phyloP scores from a whole-genome alignment of 2,888 invertebrate species.

The Diarsia rubi region DNA sequence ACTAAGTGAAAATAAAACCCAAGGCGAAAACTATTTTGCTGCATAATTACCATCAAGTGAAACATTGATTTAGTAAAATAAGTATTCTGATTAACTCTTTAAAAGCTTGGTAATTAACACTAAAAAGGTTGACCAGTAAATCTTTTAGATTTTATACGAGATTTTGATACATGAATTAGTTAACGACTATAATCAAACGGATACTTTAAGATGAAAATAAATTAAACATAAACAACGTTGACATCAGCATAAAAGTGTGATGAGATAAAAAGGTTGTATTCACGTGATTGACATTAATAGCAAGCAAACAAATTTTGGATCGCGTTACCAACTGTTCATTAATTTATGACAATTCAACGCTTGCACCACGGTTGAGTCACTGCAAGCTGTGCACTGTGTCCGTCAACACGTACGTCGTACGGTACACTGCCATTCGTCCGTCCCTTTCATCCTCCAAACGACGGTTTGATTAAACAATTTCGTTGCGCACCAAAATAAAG shows the following conservation, averaged over 20 bases:
- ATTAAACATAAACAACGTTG: neutral
- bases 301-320: neutral
- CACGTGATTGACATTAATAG: constrained; percentile 11
- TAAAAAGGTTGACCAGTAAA: neutral
- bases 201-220: neutral
- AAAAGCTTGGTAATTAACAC: constrained; percentile 14
- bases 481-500: constrained; percentile 70
- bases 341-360: neutral
- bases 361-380: constrained; percentile 33
- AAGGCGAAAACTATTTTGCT: constrained; percentile 32
- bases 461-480: constrained; percentile 72
- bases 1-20: constrained; percentile 29
- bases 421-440: constrained; percentile 28
- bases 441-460: constrained; percentile 66
- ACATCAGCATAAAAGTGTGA: neutral
- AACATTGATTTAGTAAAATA: constrained; percentile 27
- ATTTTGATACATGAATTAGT: neutral
- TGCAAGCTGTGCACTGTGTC: constrained; percentile 32
- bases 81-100: constrained; percentile 9
- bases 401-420: constrained; percentile 17
- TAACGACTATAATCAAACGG: neutral
- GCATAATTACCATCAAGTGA: constrained; percentile 31
- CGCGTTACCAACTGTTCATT: constrained; percentile 4
- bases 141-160: neutral
- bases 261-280: constrained; percentile 12